phyloP scores from a whole-genome alignment of 2,113 vertebrate genomes.

The Corvus cornix region DNA sequence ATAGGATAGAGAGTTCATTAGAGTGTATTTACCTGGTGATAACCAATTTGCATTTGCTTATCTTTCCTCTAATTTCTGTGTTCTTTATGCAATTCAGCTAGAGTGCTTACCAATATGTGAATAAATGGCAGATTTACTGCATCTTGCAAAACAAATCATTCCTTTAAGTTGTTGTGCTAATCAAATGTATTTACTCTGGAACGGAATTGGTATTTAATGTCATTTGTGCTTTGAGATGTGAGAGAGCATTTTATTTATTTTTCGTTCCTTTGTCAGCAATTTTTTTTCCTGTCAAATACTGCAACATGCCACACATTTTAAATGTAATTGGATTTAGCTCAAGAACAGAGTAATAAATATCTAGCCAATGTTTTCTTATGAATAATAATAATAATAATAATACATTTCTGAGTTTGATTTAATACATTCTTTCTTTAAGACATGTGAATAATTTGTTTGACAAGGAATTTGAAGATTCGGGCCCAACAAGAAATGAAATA shows the following conservation, averaged over 20 bases:
- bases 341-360: not conserved
- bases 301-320: not conserved
- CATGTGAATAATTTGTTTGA: not conserved
- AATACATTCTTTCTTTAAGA: not conserved
- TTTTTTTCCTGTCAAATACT: not conserved
- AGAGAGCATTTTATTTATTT: not conserved
- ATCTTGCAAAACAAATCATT: not conserved
- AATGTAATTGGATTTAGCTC: not conserved
- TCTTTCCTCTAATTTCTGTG: slow-evolving; percentile 13
- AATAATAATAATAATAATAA: not conserved
- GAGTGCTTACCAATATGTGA: slow-evolving; percentile 4
- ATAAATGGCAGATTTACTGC: slow-evolving; percentile 3
- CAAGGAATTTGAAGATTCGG: not conserved
- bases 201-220: not conserved
- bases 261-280: not conserved
- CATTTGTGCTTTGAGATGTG: not conserved
- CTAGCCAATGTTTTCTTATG: not conserved
- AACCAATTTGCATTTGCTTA: slow-evolving; percentile 29
- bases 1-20: not conserved
- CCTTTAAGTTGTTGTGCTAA: not conserved
- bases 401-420: not conserved
- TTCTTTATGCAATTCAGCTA: not conserved
- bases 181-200: slow-evolving; percentile 2
- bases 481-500: not conserved
- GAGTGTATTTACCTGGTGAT: not conserved